These are phyloP conservation scores for Ammospiza maritima DNA, from an alignment of 2,797 vertebrate genomes.

Conservation along the genomic window DNA sequence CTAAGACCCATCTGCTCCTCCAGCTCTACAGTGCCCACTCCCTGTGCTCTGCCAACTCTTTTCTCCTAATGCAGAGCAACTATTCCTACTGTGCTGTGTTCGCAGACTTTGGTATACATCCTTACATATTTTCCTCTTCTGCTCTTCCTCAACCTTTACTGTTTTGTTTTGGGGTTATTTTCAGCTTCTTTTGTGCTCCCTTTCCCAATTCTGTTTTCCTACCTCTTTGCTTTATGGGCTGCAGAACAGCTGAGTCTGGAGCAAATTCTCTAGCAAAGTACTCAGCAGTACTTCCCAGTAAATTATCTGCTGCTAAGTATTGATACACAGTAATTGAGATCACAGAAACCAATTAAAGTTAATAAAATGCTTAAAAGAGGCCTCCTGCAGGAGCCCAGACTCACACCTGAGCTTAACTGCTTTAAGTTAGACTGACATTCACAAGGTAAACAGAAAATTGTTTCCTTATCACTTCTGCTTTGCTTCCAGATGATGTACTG, in stretches of 20 bases:
- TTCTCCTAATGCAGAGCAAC: not conserved
- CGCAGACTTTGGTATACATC: not conserved
- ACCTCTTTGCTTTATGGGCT: not conserved
- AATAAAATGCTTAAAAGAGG: not conserved
- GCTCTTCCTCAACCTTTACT: not conserved
- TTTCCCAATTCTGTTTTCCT: not conserved
- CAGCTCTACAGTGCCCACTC: conserved; percentile 33
- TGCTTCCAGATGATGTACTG: not conserved
- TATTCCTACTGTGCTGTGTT: not conserved
- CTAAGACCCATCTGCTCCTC: conserved; percentile 56
- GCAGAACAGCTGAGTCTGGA: not conserved
- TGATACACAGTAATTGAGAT: not conserved
- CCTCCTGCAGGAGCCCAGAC: not conserved
- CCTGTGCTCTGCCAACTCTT: conserved; percentile 38
- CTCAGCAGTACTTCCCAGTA: not conserved
- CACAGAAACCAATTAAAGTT: not conserved
- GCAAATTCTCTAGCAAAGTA: not conserved
- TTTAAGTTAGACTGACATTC: not conserved
- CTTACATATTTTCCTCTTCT: not conserved
- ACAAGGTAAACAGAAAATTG: not conserved
- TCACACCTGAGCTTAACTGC: not conserved
- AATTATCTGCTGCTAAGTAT: not conserved
- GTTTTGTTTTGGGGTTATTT: not conserved
- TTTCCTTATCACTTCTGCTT: not conserved
- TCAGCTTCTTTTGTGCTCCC: not conserved